phyloP scores from a whole-genome alignment of 1,140 invertebrate species.

The Aphelenchoides avenae region DNA sequence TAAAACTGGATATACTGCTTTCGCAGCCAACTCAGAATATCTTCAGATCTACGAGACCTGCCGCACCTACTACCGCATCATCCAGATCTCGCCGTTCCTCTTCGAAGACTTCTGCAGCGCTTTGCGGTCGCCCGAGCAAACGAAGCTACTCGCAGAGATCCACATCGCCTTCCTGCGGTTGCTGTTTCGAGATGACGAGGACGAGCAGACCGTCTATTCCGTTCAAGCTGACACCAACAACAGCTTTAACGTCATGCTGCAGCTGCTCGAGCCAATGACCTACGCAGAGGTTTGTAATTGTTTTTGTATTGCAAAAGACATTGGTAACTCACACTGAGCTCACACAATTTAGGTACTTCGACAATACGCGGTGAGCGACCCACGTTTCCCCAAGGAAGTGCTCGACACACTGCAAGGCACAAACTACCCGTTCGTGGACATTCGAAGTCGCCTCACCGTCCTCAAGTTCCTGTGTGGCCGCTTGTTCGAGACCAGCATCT shows the following conservation, averaged over 20 bases:
- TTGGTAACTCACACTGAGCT: background rate
- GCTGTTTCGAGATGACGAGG: slow-evolving; percentile 43
- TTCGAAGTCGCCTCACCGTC: slow-evolving; percentile 33
- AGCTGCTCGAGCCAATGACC: slow-evolving; percentile 43
- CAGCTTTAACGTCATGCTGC: slow-evolving; percentile 36
- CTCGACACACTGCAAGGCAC: slow-evolving; percentile 11
- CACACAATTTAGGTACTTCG: slow-evolving; percentile 28
- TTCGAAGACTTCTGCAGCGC: slow-evolving; percentile 49
- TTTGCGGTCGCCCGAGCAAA: slow-evolving; percentile 14
- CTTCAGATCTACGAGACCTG: slow-evolving; percentile 44
- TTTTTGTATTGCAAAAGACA: background rate
- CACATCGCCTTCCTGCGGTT: slow-evolving; percentile 43
- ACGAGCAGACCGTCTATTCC: slow-evolving; percentile 41
- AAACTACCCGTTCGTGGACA: slow-evolving; percentile 44
- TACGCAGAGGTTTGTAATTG: slow-evolving; percentile 35
- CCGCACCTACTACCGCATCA: slow-evolving; percentile 18
- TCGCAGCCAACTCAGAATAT: background rate
- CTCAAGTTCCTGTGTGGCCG: slow-evolving; percentile 41
- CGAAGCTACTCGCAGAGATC: slow-evolving; percentile 38
- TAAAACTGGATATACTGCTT: background rate
- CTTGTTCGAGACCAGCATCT: slow-evolving; percentile 32
- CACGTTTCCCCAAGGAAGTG: slow-evolving; percentile 25
- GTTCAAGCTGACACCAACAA: slow-evolving; percentile 42
- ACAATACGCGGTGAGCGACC: slow-evolving; percentile 44
- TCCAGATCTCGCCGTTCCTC: slow-evolving; percentile 44